Percentiles rank a stretch among this genome's conserved stretches.
Conservation (phyloP, 2,888 invertebrate genomes). For the Drosophila diplacantha region DNA sequence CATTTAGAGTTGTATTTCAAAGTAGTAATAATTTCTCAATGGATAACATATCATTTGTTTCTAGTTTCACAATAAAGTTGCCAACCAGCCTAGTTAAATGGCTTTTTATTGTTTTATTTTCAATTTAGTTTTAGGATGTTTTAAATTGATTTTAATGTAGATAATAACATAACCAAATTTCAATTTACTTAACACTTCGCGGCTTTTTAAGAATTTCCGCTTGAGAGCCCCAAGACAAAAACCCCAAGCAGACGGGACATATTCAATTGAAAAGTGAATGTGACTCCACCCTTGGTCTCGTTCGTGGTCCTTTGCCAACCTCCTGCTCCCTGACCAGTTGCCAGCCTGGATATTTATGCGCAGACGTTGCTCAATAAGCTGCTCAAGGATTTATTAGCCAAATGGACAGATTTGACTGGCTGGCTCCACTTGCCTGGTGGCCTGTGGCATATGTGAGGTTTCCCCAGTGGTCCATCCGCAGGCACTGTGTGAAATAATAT, state of each 20-base stretch:
- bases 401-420: conserved; percentile 77
- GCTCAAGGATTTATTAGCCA: conserved; percentile 78
- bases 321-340: conserved; percentile 50
- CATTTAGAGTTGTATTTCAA: not conserved
- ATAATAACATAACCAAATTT: not conserved
- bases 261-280: conserved; percentile 46
- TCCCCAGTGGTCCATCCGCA: conserved; percentile 20
- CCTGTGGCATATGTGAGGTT: conserved; percentile 56
- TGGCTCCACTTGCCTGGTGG: conserved; percentile 25
- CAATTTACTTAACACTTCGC: conserved; percentile 67
- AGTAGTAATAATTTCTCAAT: not conserved
- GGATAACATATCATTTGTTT: no score
- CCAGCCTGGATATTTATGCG: conserved; percentile 70
- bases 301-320: conserved; percentile 9
- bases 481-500: conserved; percentile 51
- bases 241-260: conserved; percentile 20
- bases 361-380: conserved; percentile 75
- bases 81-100: not conserved
- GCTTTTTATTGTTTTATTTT: not conserved
- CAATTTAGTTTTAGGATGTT: no score
- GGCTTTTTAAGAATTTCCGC: conserved; percentile 41
- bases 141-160: no score
- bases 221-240: conserved; percentile 10
- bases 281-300: conserved; percentile 25
- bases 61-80: no score